phyloP scores from a whole-genome alignment of 2,888 invertebrate species.

The Protula sp. region DNA sequence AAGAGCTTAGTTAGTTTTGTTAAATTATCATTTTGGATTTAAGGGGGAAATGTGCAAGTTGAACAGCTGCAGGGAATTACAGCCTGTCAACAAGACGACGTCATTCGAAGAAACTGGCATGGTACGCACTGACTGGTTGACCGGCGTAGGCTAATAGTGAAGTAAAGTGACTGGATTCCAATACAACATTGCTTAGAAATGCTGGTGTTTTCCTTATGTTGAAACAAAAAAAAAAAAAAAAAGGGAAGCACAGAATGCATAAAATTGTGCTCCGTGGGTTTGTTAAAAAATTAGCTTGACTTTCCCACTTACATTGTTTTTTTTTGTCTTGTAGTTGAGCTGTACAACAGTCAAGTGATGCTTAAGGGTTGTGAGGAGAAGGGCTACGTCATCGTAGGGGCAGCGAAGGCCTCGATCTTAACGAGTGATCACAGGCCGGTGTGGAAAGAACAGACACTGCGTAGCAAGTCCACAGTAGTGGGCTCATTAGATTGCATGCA shows the following conservation, averaged over 20 bases:
- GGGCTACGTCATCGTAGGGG: conserved; percentile 94
- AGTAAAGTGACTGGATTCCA: too few relatives aligned
- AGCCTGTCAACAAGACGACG: conserved; percentile 84
- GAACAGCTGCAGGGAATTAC: conserved; percentile 79
- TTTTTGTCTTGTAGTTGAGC: conserved; percentile 60
- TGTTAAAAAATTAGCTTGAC: too few relatives aligned
- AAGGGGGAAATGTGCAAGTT: conserved; percentile 45
- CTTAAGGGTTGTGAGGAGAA: conserved; percentile 93
- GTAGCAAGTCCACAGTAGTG: conserved; percentile 93
- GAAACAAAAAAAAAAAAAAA: too few relatives aligned
- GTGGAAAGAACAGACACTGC: conserved; percentile 78
- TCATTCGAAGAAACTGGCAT: conserved; percentile 88
- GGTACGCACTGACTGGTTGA: too few relatives aligned
- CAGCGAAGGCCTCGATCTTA: conserved; percentile 89
- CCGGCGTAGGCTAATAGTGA: too few relatives aligned
- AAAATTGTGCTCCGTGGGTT: too few relatives aligned
- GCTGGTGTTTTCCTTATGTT: too few relatives aligned
- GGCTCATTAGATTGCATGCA: conserved; percentile 96
- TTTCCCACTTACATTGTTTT: too few relatives aligned
- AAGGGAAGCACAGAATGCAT: too few relatives aligned
- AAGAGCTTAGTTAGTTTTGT: too few relatives aligned
- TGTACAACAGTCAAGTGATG: conserved; percentile 83
- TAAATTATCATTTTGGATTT: too few relatives aligned
- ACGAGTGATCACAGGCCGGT: conserved; percentile 83
- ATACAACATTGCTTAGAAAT: too few relatives aligned